Evolutionary conservation across 92 coral and sea anemone species (phyloP), one percentile per base, ranked within the genome.

Genomic region (Plumapathes pennacea): DNA sequence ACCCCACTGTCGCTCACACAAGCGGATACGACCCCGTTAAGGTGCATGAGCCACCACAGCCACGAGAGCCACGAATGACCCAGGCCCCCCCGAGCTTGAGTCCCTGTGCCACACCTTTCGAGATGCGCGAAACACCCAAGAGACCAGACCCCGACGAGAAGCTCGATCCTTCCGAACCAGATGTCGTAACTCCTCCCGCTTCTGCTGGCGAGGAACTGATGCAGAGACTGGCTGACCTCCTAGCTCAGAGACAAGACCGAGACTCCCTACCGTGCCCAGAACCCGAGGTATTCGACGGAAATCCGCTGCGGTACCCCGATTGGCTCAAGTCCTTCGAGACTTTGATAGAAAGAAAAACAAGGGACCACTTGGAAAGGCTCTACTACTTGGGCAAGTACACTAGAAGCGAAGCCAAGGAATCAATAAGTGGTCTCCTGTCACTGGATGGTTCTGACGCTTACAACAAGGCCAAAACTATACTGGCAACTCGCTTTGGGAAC

Each of bases 301-400:
- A 64, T 25, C 32, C 49, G 36, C 37, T 69, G 4, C 72, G 61
- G 21, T 78, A 50, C 21, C 78, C 85, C 2, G 44, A 29, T 14
- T 78, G 85, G 85, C 17, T 69, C 29, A 78, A 60, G 18, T 69
- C 78, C 50, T 80, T 80, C 36, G 71, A 80, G 24, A 72, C 75
- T 18, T 54, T 80, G 9, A 58, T 72, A 33, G 76, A 80, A 40
- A 32, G 64, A 15, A 38, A 67, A 60, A 72, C 76, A 31, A 26
- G 44, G 3, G 40, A 34, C 10, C 45, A 30, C 1, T 38, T 48
- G 15, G 67, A 60, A 33, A 65, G 79, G 28, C 21, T 68, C 48
- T 67, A 68, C 69, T 69, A 64, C 17, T 54, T 71, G 10, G 74
- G 64, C 9, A 44, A 36, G 46, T 83, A 69, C 31, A 71, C 85